Evolutionary conservation across 2,888 invertebrate genomes (phyloP), one percentile per base, ranked within the genome.

Genomic region (Trachelus troglodyta): DNA sequence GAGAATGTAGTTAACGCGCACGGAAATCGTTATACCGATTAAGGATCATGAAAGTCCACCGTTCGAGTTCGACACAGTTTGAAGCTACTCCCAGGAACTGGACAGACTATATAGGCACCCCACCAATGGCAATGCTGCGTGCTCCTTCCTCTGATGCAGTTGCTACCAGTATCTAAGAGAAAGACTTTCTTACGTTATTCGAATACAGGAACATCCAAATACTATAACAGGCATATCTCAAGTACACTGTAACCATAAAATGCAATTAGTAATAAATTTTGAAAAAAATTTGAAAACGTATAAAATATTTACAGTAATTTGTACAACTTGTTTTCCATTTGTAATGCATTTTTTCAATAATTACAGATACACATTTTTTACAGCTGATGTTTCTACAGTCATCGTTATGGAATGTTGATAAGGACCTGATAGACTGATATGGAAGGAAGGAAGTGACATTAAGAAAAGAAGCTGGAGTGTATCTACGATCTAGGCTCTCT

Each of bases 31-130:
- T 56, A 56, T 56, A 23, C 56, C 6, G 56, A 23, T 23, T 56
- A 23, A 56, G 23, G 56, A 23, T 56, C 40, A 23, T 15, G 40
- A 56, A 56, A 56, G 40, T 56, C 56, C 56, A 23, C 56, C 56
- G 23, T 56, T 56, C 56, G 56, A 56, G 56, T 56, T 56, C 56
- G 56, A 56, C 56, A 85, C 84, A 85, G 86, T 88, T 89, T 89
- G 89, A 89, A 87, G 85, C 86, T 86, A 85, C 85, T 83, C 84
- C 83, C 83, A 82, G 78, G 78, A 84, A 84, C 84, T 85, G 86
- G 83, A 86, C 86, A 85, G 88, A 79, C 89, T 89, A 88, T 89
- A 89, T 89, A 89, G 86, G 79, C 82, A 87, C 89, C 89, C 89
- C 89, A 81, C 89, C 88, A 87, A 77, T 76, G 30, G 75, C 73